These are phyloP conservation scores for Lampris megalopsis DNA, from an alignment of 2,113 vertebrate genomes.

Conservation along the genomic window DNA sequence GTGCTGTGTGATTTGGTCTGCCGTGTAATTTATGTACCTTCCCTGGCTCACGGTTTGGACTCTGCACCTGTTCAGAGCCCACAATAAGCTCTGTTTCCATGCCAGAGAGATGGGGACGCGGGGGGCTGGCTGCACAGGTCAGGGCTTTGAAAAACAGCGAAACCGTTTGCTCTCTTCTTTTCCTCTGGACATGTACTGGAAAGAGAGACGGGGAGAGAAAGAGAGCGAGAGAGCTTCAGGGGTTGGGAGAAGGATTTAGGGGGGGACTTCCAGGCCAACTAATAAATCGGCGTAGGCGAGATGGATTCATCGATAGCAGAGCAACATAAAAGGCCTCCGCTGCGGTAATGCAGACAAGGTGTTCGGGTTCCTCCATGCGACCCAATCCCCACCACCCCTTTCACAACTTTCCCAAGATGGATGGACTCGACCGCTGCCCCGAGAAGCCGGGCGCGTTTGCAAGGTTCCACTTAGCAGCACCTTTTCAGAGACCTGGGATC, in stretches of 20 bases:
- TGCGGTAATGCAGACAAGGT: slow-evolving; percentile 76
- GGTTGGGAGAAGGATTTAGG: slow-evolving; percentile 22
- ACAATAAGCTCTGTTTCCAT: slow-evolving; percentile 63
- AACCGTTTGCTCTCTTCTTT: slow-evolving; percentile 54
- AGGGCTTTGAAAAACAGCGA: slow-evolving; percentile 35
- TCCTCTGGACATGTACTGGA: slow-evolving; percentile 42
- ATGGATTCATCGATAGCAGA: slow-evolving; percentile 74
- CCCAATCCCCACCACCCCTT: slow-evolving; percentile 18
- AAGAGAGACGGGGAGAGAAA: slow-evolving; percentile 9
- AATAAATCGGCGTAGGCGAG: slow-evolving; percentile 74
- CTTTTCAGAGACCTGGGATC: slow-evolving; percentile 39
- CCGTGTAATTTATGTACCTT: slow-evolving; percentile 78
- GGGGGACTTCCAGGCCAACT: slow-evolving; percentile 60
- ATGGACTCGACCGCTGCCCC: slow-evolving; percentile 16
- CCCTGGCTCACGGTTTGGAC: slow-evolving; percentile 58
- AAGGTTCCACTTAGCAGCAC: slow-evolving; percentile 70
- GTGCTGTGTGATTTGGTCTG: slow-evolving; percentile 62
- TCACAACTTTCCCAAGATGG: slow-evolving; percentile 49
- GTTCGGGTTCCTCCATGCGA: slow-evolving; percentile 31
- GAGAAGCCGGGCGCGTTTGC: slow-evolving; percentile 17
- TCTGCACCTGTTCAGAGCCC: slow-evolving; percentile 78
- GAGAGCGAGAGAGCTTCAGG: slow-evolving; percentile 22
- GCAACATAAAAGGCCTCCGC: slow-evolving; percentile 66
- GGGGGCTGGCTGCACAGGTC: slow-evolving; percentile 52
- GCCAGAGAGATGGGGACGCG: slow-evolving; percentile 58